Conservation (phyloP, 23 tunicate species). For the Clavelina lepadiformis region DNA sequence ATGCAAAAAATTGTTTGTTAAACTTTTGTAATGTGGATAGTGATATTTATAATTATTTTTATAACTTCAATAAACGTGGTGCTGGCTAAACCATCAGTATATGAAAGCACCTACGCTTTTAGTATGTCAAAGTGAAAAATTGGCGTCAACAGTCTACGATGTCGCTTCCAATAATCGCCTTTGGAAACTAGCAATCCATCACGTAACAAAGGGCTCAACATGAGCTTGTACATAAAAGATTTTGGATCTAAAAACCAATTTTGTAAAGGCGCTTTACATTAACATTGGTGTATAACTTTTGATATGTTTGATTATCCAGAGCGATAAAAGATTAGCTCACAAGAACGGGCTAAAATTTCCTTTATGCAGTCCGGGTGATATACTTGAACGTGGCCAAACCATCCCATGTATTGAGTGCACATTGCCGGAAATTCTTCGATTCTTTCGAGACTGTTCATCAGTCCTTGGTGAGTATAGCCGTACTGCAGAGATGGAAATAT, state of each 20-base stretch:
- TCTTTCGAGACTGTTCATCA: background rate
- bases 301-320: no score
- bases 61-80: background rate
- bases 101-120: background rate
- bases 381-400: background rate
- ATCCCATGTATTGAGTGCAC: background rate
- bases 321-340: no score
- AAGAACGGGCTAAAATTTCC: background rate
- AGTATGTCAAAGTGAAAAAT: constrained; percentile 2
- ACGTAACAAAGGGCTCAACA: background rate
- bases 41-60: no score
- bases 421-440: background rate
- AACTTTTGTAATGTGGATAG: no score
- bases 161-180: constrained; percentile 10
- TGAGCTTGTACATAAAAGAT: background rate
- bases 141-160: background rate
- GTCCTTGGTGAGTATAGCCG: no score
- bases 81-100: background rate
- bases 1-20: no score
- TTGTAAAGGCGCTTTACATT: background rate
- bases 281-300: no score
- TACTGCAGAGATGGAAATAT: no score
- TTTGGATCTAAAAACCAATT: constrained; percentile 3
- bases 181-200: background rate
- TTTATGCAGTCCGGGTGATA: background rate